These are phyloP conservation scores for Busseola fusca DNA, from an alignment of 2,888 invertebrate species.

Conservation along the genomic window DNA sequence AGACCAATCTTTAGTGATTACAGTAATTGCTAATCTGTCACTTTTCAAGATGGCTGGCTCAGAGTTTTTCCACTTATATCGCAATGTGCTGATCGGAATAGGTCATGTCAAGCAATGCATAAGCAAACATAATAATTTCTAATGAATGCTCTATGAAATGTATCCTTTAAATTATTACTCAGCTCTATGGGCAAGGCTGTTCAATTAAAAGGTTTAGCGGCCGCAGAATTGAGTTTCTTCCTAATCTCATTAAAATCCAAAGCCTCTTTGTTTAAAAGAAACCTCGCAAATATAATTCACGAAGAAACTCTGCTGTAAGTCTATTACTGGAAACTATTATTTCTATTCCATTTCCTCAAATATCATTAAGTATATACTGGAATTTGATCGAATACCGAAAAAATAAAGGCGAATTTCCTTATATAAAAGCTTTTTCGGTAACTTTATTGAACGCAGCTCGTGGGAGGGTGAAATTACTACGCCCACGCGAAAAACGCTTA, in stretches of 20 bases:
- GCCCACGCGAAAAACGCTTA: constrained; percentile 68
- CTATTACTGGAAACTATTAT: constrained; percentile 29
- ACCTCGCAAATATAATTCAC: constrained; percentile 38
- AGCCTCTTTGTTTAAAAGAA: constrained; percentile 44
- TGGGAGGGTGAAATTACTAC: constrained; percentile 69
- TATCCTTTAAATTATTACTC: constrained; percentile 2
- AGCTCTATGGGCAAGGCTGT: constrained; percentile 8
- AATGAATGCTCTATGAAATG: not conserved
- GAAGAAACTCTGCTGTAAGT: constrained; percentile 16
- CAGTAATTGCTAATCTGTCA: not conserved
- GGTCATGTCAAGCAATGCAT: not conserved
- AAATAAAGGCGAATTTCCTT: constrained; percentile 37
- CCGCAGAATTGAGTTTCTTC: constrained; percentile 32
- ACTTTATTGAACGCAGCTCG: constrained; percentile 57
- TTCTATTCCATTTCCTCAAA: constrained; percentile 31
- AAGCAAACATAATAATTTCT: not conserved
- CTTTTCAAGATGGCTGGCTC: not conserved
- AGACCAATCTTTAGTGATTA: not conserved
- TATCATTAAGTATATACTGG: constrained; percentile 22
- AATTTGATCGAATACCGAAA: constrained; percentile 35
- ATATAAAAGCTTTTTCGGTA: constrained; percentile 33
- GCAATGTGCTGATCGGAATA: not conserved
- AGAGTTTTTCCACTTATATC: not conserved
- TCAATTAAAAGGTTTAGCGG: constrained; percentile 24
- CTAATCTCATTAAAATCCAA: constrained; percentile 42